Base-by-base conservation (phyloP, 2,888 invertebrate genomes). In the Melanotus villosus region DNA sequence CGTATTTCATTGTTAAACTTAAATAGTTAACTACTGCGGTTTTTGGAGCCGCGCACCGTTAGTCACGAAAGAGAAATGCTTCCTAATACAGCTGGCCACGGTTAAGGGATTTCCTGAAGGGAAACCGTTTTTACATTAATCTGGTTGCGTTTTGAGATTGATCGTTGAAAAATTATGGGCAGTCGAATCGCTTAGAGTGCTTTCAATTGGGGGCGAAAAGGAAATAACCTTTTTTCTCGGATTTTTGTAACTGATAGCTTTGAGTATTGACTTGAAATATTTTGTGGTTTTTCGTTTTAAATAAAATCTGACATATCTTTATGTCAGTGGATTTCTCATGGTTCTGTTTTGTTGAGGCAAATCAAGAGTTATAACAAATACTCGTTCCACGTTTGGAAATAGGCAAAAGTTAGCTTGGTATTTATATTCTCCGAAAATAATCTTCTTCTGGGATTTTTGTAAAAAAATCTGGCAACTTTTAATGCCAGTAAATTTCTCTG, bases 1-100 rank as follows among this genome's bases (percentile, higher is more conserved):
- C 73, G 72, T 73, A 68, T 69, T 76, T 73, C 72, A 75, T 76
- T 75, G 74, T 77, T 77, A 73, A 77, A 74, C 75, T 58, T 65
- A 56, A 56, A 62, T 67, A 67, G 56, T 67, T 67, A 67, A 67
- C 62, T 56, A 56, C 41, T 54, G 60, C 54, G 52, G 56, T 67
- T 67, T 66, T 52, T 43, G 54, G 56, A 56, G 43, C 52, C 52
- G 54, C 67, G 60, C 43, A 43, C 54, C 41, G 59, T 66, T 56
- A 45, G 64, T 56, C 63, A 63, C 52, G 63, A 63, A 63, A 65
- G 65, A 65, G 45, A 65, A 65, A 58, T 65, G 66, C 52, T 54
- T 63, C 50, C 60, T 50, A 60, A 50, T 36, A 60, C 60, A 26
- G 30, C 26, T 36, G 43, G 47, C 47, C 36, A 36, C 50, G 47